Conservation (phyloP, 2,888 invertebrate species). For the Pristionchus fissidentatus region DNA sequence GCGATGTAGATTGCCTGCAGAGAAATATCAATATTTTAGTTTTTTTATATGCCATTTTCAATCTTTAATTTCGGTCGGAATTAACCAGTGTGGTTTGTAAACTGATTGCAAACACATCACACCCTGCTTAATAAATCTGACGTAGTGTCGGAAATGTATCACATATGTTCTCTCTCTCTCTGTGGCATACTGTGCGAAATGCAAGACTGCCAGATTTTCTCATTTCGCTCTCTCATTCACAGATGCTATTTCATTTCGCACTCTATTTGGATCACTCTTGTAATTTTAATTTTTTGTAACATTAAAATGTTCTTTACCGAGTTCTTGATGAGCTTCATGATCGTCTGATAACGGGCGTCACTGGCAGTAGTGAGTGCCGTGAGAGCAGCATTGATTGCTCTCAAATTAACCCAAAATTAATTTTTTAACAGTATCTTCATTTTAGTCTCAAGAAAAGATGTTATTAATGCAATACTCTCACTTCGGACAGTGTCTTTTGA, state of each 20-base stretch:
- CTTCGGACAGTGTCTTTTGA: background rate
- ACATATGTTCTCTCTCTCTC: no score
- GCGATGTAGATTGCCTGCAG: conserved; percentile 45
- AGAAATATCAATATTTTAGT: background rate
- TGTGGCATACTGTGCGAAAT: no score
- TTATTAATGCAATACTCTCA: background rate
- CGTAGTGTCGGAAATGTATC: no score
- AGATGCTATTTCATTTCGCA: no score
- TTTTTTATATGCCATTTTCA: background rate
- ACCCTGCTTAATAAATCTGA: no score
- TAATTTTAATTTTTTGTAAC: no score
- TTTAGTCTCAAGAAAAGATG: background rate
- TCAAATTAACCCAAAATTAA: background rate
- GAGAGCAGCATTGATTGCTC: conserved; percentile 9
- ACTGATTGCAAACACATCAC: no score
- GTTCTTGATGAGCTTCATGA: conserved; percentile 39
- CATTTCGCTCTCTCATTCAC: no score
- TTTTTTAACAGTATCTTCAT: background rate
- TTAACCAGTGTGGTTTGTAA: no score
- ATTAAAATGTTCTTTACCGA: conserved; percentile 7
- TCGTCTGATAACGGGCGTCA: conserved; percentile 18
- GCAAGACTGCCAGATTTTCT: no score
- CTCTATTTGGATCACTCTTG: no score
- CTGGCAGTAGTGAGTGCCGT: conserved; percentile 3
- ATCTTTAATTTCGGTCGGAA: background rate